Evolutionary conservation across 2,797 vertebrate genomes (phyloP).

Genomic region (Lagocephalus sceleratus): DNA sequence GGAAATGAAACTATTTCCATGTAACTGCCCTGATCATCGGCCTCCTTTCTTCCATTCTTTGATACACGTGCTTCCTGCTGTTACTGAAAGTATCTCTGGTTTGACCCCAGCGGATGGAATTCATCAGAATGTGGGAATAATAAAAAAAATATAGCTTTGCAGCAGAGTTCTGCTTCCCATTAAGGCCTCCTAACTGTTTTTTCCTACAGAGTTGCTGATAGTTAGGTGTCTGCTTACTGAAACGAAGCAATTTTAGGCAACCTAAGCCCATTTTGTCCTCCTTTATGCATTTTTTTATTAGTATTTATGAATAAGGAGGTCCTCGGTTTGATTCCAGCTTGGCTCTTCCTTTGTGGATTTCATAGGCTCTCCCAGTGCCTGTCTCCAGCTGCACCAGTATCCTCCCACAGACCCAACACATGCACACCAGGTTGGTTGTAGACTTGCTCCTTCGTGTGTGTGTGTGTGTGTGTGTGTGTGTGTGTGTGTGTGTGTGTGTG

Average conservation of each 20-base stretch:
- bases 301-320: background rate
- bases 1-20: slow-evolving; percentile 74
- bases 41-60: slow-evolving; percentile 54
- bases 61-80: slow-evolving; percentile 53
- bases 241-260: slow-evolving; percentile 51
- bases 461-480: too few relatives aligned
- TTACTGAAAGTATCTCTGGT: slow-evolving; percentile 51
- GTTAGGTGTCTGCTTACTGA: slow-evolving; percentile 58
- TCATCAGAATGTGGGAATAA: slow-evolving; percentile 2
- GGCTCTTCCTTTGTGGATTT: too few relatives aligned
- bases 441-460: too few relatives aligned
- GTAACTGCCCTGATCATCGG: slow-evolving; percentile 66
- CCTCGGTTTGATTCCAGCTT: too few relatives aligned
- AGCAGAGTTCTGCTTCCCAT: slow-evolving; percentile 68
- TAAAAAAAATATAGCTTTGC: slow-evolving; percentile 59
- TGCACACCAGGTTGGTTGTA: too few relatives aligned
- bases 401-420: too few relatives aligned
- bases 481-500: too few relatives aligned
- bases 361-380: too few relatives aligned
- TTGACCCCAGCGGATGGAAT: slow-evolving; percentile 44
- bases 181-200: slow-evolving; percentile 69
- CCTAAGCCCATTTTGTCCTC: background rate
- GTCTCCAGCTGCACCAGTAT: too few relatives aligned
- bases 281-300: background rate
- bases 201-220: slow-evolving; percentile 73